Evolutionary conservation across 2,113 vertebrate species (phyloP), one percentile per base, ranked within the genome.

Genomic region (Dicerorhinus sumatrensis): DNA sequence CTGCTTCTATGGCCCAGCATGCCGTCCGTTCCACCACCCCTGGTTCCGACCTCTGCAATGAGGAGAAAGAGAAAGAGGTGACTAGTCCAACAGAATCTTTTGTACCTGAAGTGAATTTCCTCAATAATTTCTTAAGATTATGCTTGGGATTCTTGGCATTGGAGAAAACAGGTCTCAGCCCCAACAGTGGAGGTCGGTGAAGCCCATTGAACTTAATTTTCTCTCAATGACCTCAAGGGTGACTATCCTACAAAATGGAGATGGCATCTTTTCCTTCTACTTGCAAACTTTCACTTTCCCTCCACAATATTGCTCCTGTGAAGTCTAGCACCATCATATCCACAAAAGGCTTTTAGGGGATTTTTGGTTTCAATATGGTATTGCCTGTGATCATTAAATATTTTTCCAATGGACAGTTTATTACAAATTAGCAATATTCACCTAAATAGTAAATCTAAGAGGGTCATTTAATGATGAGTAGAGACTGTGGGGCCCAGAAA

Each of bases 351-450:
- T 63, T 39, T 89, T 88, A 23, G 2, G 4, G 12, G n/a, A 46
- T 48, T 91, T 98, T 89, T 60, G 20, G 4, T 73, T 89, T 73
- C 75, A 21, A 82, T 58, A 29, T 12, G 48, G 39, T 80, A 83
- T 89, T 96, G 33, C 7, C 9, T 56, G 3, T 70, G 46, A 90
- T 87, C 48, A 83, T 69, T 87, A 92, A 95, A 51, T 80, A 84
- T 72, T 79, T 76, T 79, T 42, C 60, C 17, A 86, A 11, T 29
- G 10, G 3, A 25, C 27, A 84, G 2, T 36, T 91, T 72, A 54
- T 76, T 69, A 80, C 14, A 92, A 84, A 85, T 73, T 31, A 72
- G 20, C 27, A 73, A 83, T 84, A 17, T 51, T 46, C 4, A 73
- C 75, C 33, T 75, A 92, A 75, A 51, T 82, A 73, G 63, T 63